A percentile compares a stretch with the other conserved stretches of the same genome.
These are phyloP conservation scores for Parapsyche elsis DNA, from an alignment of 1,140 invertebrate genomes.

Conservation along the genomic window DNA sequence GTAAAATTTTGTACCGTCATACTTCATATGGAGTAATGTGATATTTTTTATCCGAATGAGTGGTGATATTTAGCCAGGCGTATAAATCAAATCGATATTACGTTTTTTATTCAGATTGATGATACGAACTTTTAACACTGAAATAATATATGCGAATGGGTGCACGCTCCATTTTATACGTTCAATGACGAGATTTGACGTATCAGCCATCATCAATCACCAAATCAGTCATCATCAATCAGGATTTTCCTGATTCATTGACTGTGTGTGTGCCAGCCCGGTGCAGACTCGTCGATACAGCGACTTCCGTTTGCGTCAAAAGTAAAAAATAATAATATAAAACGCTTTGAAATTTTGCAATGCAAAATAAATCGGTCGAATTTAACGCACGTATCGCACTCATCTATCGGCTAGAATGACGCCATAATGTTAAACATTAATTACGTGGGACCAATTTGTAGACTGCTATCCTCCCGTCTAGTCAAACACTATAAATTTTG, in stretches of 20 bases:
- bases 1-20: too few species aligned
- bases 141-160: background rate
- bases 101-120: background rate
- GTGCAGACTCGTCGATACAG: too few species aligned
- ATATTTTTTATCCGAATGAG: too few species aligned
- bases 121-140: background rate
- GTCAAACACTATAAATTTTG: constrained; percentile 29
- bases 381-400: background rate
- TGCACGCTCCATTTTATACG: background rate
- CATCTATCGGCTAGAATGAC: background rate
- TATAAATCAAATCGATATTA: background rate
- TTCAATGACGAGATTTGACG: constrained; percentile 16
- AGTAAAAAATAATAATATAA: background rate
- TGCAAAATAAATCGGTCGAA: background rate
- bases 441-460: constrained; percentile 18
- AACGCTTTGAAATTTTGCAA: too few species aligned
- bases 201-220: constrained; percentile 9
- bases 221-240: constrained; percentile 13
- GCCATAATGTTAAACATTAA: background rate
- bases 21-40: too few species aligned
- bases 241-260: constrained; percentile 21
- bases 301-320: too few species aligned
- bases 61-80: too few species aligned
- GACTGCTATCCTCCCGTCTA: background rate
- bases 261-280: background rate